A percentile compares a stretch with the other conserved stretches of the same genome.
phyloP scores from a whole-genome alignment of 2,797 vertebrate genomes.

The Chromis chromis region DNA sequence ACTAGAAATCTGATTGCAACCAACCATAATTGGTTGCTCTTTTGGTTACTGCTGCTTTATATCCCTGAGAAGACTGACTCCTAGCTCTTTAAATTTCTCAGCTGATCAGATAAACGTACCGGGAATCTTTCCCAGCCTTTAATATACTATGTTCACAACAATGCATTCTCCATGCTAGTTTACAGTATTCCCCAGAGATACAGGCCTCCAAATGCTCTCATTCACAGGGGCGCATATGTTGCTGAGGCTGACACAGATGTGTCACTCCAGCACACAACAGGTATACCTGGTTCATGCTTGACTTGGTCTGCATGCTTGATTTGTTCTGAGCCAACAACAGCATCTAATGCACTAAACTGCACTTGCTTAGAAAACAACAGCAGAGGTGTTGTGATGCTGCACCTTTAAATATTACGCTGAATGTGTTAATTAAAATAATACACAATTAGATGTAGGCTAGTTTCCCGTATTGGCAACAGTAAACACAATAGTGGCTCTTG shows the following conservation, averaged over 20 bases:
- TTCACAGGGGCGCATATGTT: conserved; percentile 35
- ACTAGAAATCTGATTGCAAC: conserved; percentile 1
- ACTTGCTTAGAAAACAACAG: conserved; percentile 1
- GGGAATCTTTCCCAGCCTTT: neutral
- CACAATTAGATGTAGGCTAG: neutral
- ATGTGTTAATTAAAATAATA: conserved; percentile 17
- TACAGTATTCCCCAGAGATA: conserved; percentile 1
- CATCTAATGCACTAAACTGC: conserved; percentile 3
- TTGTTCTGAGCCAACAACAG: conserved; percentile 28
- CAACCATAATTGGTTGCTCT: neutral
- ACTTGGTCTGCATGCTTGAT: conserved; percentile 41
- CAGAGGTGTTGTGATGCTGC: neutral
- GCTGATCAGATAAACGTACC: neutral
- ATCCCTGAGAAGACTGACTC: neutral
- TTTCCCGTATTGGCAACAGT: conserved; percentile 18
- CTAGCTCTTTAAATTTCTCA: neutral
- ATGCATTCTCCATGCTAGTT: neutral
- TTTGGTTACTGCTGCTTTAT: neutral
- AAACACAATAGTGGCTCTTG: conserved; percentile 22
- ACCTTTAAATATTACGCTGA: neutral
- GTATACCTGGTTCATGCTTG: conserved; percentile 52
- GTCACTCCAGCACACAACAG: conserved; percentile 47
- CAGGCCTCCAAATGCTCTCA: conserved; percentile 20
- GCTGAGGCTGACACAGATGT: conserved; percentile 57
- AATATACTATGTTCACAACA: neutral